These are phyloP conservation scores for Glyphotaelius pellucidus DNA, from an alignment of 2,888 invertebrate genomes.

Conservation along the genomic window DNA sequence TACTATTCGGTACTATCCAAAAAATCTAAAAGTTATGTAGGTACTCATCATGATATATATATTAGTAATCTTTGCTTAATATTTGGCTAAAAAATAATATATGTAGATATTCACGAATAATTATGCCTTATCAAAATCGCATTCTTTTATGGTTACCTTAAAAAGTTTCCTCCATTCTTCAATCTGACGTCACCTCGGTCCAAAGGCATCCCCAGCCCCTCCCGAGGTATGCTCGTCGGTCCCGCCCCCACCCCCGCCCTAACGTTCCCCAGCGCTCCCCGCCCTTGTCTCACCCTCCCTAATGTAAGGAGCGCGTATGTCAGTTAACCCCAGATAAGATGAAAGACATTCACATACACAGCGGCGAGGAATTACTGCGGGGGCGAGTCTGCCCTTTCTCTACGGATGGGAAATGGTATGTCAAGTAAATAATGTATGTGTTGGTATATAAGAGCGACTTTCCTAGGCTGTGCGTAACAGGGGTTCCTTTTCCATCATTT, in stretches of 20 bases:
- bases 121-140: not conserved
- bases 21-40: too few relatives aligned
- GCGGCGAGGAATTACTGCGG: constrained; percentile 5
- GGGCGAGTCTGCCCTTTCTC: constrained; percentile 17
- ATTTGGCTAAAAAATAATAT: too few relatives aligned
- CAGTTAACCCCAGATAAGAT: constrained; percentile 49
- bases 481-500: not conserved
- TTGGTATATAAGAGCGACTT: not conserved
- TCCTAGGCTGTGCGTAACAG: not conserved
- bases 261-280: not conserved
- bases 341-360: constrained; percentile 40
- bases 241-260: constrained; percentile 60
- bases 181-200: constrained; percentile 34
- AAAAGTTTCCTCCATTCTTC: not conserved
- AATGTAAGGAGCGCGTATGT: constrained; percentile 53
- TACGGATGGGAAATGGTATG: not conserved
- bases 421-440: not conserved
- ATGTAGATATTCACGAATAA: not conserved
- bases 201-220: constrained; percentile 46
- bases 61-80: too few relatives aligned
- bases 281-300: constrained; percentile 46
- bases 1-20: too few relatives aligned
- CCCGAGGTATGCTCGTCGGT: constrained; percentile 58
- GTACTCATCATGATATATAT: too few relatives aligned
- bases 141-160: not conserved